Evolutionary conservation across 2,888 invertebrate species (phyloP), one percentile per base, ranked within the genome.

Genomic region (Cheiracanthium punctorium): DNA sequence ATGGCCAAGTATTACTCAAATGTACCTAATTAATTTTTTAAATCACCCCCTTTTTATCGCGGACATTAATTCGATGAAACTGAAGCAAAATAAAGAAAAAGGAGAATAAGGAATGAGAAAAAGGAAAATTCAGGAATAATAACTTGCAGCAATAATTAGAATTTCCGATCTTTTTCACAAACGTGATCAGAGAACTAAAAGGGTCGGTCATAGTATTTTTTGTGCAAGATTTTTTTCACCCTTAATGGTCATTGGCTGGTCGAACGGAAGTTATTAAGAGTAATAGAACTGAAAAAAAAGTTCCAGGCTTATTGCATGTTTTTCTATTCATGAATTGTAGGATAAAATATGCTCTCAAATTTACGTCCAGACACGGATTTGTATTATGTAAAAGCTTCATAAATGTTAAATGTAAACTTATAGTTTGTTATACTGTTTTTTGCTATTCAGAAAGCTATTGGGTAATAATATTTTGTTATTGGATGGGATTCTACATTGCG

Each of bases 181-280:
- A 80, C 80, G 80, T 80, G 80, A 80, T 71, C 80, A 37, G 72
- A 48, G 48, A 71, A 20, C 64, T 74, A 81, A 80, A 73, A 80
- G 67, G 43, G 32, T 12, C 64, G 74, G 81, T 58, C 73, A 72
- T 80, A 48, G 43, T 37, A 30, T 17, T 30, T 80, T 73, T 0
- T 52, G 10, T 17, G 0, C 0, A 17, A 20, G 7, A 17, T 52
- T 33, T 80, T 43, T 80, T 80, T 67, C 0, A 2, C 24, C 37
- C 28, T 52, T 14, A 71, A 75, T 32, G 41, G 74, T 52, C 71
- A 76, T 41, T 58, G 75, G 81, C 52, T 41, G 75, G 58, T 76
- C 24, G 43, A 37, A 28, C 75, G 76, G 82, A 82, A 82, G 75
- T 82, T 82, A 75, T 75, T 82, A 82, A 82, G 75, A 75, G 64